Evolutionary conservation across 2,113 vertebrate species (phyloP), one percentile per base, ranked within the genome.

Genomic region (Upupa epops): DNA sequence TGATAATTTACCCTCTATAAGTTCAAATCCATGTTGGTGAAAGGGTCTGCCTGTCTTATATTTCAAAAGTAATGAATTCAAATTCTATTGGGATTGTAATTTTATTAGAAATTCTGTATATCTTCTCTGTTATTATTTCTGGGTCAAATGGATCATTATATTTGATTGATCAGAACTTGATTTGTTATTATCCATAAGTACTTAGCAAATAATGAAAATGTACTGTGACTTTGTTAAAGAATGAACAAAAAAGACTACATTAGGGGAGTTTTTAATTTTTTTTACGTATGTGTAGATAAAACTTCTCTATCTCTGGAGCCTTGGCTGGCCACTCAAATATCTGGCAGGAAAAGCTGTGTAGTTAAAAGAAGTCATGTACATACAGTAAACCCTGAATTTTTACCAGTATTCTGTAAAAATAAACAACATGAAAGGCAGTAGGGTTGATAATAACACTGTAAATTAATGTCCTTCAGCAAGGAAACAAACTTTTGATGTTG

Each of bases 31-130:
- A 83, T 68, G 69, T 90, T 92, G 94, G 88, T 93, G 81, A 83
- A 89, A 66, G 8, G 7, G 92, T 56, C 80, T 79, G 74, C 79
- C 95, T 94, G 76, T 82, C 78, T 95, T 95, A 13, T 63, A 83
- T 95, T 96, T 97, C 80, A 90, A 75, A 96, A 93, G 84, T 95
- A 96, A 96, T 95, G 90, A 94, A 91, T 86, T 95, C 70, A 87
- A 90, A 95, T 92, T 95, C 95, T 93, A n/a, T 79, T 95, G 94
- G 86, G 94, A 96, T 91, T 85, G 61, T 91, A 75, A 81, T 91
- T 96, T 95, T 92, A 96, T 96, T 96, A 89, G 68, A 93, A 95
- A 92, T 88, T 86, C 82, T 85, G 31, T 37, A 13, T 94, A 58
- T 88, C 66, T 75, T 90, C 60, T 80, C 65, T 94, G 31, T 83